Base-by-base conservation (phyloP, 2,113 vertebrate genomes). In the Hippocampus abdominalis region DNA sequence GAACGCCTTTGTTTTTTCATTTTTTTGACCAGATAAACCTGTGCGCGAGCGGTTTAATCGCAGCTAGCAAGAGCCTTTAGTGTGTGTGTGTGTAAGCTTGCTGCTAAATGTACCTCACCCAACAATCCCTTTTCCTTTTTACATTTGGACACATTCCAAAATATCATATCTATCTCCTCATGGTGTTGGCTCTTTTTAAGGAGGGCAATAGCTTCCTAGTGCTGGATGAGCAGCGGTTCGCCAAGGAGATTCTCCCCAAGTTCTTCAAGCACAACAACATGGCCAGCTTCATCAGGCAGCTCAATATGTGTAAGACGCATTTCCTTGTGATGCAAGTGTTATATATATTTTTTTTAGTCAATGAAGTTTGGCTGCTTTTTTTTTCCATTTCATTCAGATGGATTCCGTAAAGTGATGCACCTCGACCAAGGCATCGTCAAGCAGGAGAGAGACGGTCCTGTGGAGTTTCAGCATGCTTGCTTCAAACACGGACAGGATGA, bases 241-340 rank as follows among this genome's bases (percentile, higher is more conserved):
- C 96, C 29, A 99, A 99, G 81, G 97, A 99, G 85, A 98, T 98
- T 76, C 94, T 99, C 40, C 97, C 97, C 21, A 98, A 98, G 88
- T 98, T 96, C 82, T 99, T 99, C 89, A 99, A 99, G 84, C 97
- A 99, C 92, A 99, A 97, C 90, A 99, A 99, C 89, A 98, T 99
- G 96, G 95, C 96, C 71, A 98, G 96, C 81, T 98, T 99, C 92
- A 95, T 99, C 86, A 91, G 97, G 27, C 97, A 99, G 80, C 91
- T 99, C 8, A 99, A 99, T 81, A 99, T 99, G 95, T 99, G 97
- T 99, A 92, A 94, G 95, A 90, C 15, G 9, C 23, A 25, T 66
- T 23, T 20, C 20, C 23, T 13, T 25, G 10, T 25, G n/a, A 56
- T 23, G 23, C 9, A 23, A 56, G 23, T 25, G 54, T 57, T 57